A percentile compares a stretch with the other conserved stretches of the same genome.
Conservation (phyloP, 2,888 invertebrate species). For the Oscheius sp. region DNA sequence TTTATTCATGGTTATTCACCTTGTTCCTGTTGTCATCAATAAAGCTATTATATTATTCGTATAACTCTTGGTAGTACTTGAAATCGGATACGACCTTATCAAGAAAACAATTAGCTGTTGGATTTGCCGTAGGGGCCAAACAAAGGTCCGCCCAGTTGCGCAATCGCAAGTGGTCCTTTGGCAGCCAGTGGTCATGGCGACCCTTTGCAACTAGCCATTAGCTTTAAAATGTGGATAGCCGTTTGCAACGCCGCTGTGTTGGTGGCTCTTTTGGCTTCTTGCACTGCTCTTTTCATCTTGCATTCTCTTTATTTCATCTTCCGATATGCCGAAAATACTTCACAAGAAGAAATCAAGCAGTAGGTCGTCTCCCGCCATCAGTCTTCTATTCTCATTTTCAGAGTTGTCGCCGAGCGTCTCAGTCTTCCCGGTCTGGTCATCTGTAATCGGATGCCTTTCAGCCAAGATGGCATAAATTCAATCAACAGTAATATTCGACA, state of each 20-base stretch:
- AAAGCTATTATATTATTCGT: constrained; percentile 20
- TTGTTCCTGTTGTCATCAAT: constrained; percentile 22
- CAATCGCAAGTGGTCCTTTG: constrained; percentile 4
- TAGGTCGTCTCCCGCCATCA: constrained; percentile 23
- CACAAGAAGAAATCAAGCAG: constrained; percentile 53
- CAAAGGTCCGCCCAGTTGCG: constrained; percentile 34
- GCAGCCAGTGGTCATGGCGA: constrained; percentile 22
- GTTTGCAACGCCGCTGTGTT: constrained; percentile 48
- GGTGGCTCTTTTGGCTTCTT: constrained; percentile 48
- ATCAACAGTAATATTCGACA: constrained; percentile 51
- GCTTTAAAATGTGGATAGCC: constrained; percentile 23
- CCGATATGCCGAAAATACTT: constrained; percentile 49
- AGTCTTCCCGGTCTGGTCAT: constrained; percentile 57
- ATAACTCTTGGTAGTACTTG: constrained; percentile 3
- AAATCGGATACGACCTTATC: constrained; percentile 25
- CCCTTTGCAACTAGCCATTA: background rate
- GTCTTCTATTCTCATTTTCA: constrained; percentile 32
- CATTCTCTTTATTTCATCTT: constrained; percentile 62
- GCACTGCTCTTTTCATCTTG: constrained; percentile 56
- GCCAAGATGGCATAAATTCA: constrained; percentile 52
- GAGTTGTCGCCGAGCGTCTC: constrained; percentile 49
- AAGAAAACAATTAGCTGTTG: constrained; percentile 31
- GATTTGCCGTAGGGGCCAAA: constrained; percentile 6
- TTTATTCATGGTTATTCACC: background rate
- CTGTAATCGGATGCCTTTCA: constrained; percentile 63